A percentile compares a stretch with the other conserved stretches of the same genome.
Evolutionary conservation across 1,140 invertebrate species (phyloP).

Genomic region (Pteromalus puparum): DNA sequence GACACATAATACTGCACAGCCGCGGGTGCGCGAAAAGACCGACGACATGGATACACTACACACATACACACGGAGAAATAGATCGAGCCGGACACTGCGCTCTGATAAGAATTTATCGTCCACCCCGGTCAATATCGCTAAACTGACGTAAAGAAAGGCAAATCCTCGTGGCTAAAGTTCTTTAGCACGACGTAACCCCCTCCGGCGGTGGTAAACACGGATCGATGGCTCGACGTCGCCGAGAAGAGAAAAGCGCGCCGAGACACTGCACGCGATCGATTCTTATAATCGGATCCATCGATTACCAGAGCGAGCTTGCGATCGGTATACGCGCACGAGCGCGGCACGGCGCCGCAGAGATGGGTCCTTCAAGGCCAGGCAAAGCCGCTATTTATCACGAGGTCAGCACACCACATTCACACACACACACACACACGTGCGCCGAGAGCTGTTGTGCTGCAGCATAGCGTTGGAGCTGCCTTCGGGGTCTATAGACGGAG

Average conservation of each 20-base stretch:
- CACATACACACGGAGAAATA: not conserved
- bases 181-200: not conserved
- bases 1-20: not conserved
- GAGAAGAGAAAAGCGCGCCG: not conserved
- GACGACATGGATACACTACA: not conserved
- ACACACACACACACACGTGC: no score
- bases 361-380: slow-evolving; percentile 52
- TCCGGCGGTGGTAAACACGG: not conserved
- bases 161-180: slow-evolving; percentile 28
- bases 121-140: slow-evolving; percentile 27
- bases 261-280: slow-evolving; percentile 26
- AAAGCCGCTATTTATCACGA: slow-evolving; percentile 55
- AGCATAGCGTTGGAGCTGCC: not conserved
- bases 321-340: no score
- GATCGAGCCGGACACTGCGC: not conserved
- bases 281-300: slow-evolving; percentile 53
- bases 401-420: slow-evolving; percentile 29
- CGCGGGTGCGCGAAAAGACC: not conserved
- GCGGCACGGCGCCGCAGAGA: not conserved
- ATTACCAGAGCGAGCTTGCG: slow-evolving; percentile 41
- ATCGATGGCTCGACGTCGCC: not conserved
- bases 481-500: slow-evolving; percentile 5
- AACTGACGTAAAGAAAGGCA: slow-evolving; percentile 14
- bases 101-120: slow-evolving; percentile 44
- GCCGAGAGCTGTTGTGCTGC: not conserved